Base-by-base conservation (phyloP, 2,888 invertebrate species). In the Ochropleura leucogaster region DNA sequence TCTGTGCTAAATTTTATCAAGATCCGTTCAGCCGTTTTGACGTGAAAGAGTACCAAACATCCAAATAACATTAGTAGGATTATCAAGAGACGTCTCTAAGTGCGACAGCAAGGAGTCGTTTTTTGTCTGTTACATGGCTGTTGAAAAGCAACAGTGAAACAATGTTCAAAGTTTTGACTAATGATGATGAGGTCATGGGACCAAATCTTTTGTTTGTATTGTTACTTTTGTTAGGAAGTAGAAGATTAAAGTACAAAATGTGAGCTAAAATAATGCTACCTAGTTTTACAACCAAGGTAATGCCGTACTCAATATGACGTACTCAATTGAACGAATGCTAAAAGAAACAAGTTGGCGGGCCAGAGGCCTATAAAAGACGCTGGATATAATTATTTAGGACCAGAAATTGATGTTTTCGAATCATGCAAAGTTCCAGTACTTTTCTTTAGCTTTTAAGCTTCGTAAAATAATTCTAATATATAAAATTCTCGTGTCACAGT, bases 101-200 rank as follows among this genome's bases (percentile, higher is more conserved):
- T 44, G 10, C 4, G 16, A 0, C 12, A 47, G 7, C 40, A 47
- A 3, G 4, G 30, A 57, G 8, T 14, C 0, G n/a, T n/a, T 51
- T 49, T 57, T 55, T 72, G 10, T 12, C 6, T 47, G 20, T 57
- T 16, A 53, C 18, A 10, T n/a, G 44, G 12, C 9, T 18, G 47
- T 79, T 71, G 18, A 57, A 76, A 30, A 79, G 30, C n/a, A 47
- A 14, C 30, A 68, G 62, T 46, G n/a, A 10, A 30, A 47, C 62
- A 55, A 75, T 49, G 16, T 3, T 6, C 49, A 79, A 72, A 53
- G 10, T 47, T 77, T 79, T 72, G 40, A 64, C 64, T 64, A 59
- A 74, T 46, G 75, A 60, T 44, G n/a, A 64, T 20, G 30, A 65
- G 64, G 14, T 55, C 53, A 20, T 18, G 14, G 60, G 59, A 53